Evolutionary conservation across 2,888 invertebrate species (phyloP).

Genomic region (Omphaloscelis lunosa): DNA sequence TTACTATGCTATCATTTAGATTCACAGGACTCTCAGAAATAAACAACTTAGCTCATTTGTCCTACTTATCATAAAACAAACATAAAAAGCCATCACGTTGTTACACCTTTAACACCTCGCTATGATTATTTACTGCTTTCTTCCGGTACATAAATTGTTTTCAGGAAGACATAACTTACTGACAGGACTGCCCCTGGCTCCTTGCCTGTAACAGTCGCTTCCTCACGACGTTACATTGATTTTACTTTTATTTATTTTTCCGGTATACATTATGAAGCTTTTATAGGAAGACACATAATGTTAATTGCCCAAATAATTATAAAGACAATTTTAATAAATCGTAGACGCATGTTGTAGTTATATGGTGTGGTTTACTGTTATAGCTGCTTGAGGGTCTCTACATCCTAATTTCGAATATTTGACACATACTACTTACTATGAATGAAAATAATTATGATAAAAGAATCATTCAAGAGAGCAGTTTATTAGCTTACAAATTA

Average conservation of each 20-base stretch:
- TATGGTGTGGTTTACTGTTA: not conserved
- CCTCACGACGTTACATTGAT: not conserved
- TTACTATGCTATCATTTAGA: not conserved
- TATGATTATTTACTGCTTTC: conserved; percentile 18
- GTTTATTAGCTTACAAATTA: not conserved
- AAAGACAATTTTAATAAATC: not conserved
- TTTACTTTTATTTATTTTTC: not conserved
- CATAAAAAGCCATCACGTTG: not conserved
- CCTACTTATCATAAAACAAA: conserved; percentile 3
- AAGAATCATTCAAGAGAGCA: not conserved
- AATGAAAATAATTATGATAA: not conserved
- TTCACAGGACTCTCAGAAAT: not conserved
- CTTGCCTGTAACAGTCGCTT: conserved; percentile 29
- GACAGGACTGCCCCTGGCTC: not conserved
- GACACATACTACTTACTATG: not conserved
- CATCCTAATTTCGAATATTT: not conserved
- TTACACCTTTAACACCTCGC: not conserved
- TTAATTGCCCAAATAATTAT: not conserved
- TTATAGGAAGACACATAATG: not conserved
- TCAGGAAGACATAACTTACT: conserved; percentile 37
- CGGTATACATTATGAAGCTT: not conserved
- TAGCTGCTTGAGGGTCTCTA: not conserved
- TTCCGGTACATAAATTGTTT: conserved; percentile 35
- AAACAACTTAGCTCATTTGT: not conserved
- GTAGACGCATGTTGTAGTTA: not conserved